Evolutionary conservation across 1,140 invertebrate genomes (phyloP), one percentile per base, ranked within the genome.

Genomic region (Zaprionus tsacasi): DNA sequence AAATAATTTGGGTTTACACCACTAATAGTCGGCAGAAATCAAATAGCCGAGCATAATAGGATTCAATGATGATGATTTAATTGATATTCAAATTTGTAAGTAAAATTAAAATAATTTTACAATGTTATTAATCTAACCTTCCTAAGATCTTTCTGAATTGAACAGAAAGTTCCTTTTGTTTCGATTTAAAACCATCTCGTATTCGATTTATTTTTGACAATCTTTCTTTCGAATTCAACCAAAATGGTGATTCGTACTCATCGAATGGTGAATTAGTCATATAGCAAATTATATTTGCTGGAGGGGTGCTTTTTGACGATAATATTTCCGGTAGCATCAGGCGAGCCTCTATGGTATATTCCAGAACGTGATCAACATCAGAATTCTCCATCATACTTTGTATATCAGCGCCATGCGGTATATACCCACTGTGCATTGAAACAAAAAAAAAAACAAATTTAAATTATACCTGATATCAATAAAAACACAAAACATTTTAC

Each of bases 211-310:
- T 8, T 8, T 21, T 27, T 8, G n/a, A n/a, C 36, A 66, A 43
- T 33, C 25, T 38, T 15, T 11, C 6, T 12, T 2, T 35, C 0
- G 33, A 55, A 43, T 21, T 38, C 0, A 13, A 3, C 48, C 48
- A 65, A 55, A 43, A 13, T 21, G 38, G 64, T 48, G 27, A 33
- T 15, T 21, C 15, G 36, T 35, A 67, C 57, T 67, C 64, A 21
- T 56, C 52, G 21, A 57, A 67, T 6, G 54, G 64, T 11, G 64
- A 25, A 7, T 67, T 67, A 11, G 64, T 67, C 38, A 67, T 45
- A 21, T 67, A 50, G 11, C 45, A 50, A 50, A 67, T 33, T 43
- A 38, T 6, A 67, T 57, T 57, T 54, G n/a, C 6, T 45, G 25
- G 36, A 15, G 36, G 21, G 13, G 0, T 55, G 12, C 30, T n/a